Base-by-base conservation (phyloP, 2,888 invertebrate species). In the Ptycholaimellus sp. region DNA sequence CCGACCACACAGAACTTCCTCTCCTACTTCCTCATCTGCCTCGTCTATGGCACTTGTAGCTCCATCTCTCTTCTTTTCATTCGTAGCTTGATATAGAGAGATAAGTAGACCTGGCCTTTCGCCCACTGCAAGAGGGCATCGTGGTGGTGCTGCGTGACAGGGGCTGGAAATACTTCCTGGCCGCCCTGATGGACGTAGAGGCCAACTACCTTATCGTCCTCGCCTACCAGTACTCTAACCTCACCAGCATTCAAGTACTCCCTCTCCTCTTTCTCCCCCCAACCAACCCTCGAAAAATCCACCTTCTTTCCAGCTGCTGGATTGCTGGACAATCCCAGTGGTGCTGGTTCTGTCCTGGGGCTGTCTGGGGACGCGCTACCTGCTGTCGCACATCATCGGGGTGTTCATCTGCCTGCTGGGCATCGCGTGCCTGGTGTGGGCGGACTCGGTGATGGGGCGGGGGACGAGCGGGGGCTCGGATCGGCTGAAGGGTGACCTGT, bases 271-370 rank as follows among this genome's bases (percentile, higher is more conserved):
- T n/a, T n/a, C n/a, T n/a, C n/a, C n/a, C n/a, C n/a, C n/a, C n/a
- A n/a, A n/a, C n/a, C n/a, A n/a, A n/a, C n/a, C n/a, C n/a, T n/a
- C n/a, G n/a, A n/a, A n/a, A n/a, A n/a, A n/a, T n/a, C n/a, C n/a
- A n/a, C n/a, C n/a, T n/a, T 64, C 9, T 60, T 71, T 72, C 63
- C 69, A 80, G 73, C 66, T 81, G 54, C 63, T 81, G 50, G 76
- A 79, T 45, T 80, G 80, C 59, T 76, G 77, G 43, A 76, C 77
- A 4, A 77, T 80, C 38, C 77, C 79, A 1, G 74, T 74, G 9
- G 78, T 79, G 3, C 59, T 80, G 44, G 70, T 71, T 23, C 60
- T 80, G 23, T 78, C 78, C 1, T 76, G 74, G 49, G 66, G 77
- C 1, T 72, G 76, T 60, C 65, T 79, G 19, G 72, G 73, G 6